Evolutionary conservation across 2,888 invertebrate species (phyloP), one percentile per base, ranked within the genome.

Genomic region (Eucera pruinosa): DNA sequence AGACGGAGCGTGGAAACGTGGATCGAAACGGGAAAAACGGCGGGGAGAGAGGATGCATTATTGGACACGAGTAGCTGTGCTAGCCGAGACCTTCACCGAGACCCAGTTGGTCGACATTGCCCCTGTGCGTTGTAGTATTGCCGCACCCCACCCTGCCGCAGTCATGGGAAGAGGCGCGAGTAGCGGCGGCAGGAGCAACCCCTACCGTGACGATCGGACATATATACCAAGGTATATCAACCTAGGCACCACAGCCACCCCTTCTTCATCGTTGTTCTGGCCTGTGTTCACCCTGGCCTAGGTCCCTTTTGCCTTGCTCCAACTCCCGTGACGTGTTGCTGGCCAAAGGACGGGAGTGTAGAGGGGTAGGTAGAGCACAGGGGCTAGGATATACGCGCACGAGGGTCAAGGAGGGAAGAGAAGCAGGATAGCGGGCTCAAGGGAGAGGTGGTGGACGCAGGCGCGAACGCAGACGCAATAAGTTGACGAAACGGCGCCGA

Each of bases 51-150:
- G 72, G 76, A 75, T 60, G 78, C 64, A 71, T 83, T 72, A 75
- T 74, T 70, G 58, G 79, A 48, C 78, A 81, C 83, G 83, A 71
- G 73, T 67, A 69, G 61, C 69, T 47, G 52, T 39, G 36, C 39
- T 50, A 73, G 58, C 83, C 81, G 86, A 87, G 89, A 90, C 91
- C 91, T 91, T 91, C 91, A 90, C 90, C 91, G 90, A 91, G 91
- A 91, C 91, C 90, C 84, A 90, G 88, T 90, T 90, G 88, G 73
- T 90, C 91, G 90, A 90, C 91, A 90, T 91, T 91, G 91, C 88
- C 89, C 90, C 90, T 90, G 91, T 83, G 80, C 73, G 47, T 47
- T 70, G 15, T 62, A 58, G 52, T 62, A 25, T 23, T 60, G 72
- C 55, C 82, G 72, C 84, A 78, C 82, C 84, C 81, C 80, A 72